phyloP scores from a whole-genome alignment of 2,113 vertebrate species.

The Anhinga rufa region DNA sequence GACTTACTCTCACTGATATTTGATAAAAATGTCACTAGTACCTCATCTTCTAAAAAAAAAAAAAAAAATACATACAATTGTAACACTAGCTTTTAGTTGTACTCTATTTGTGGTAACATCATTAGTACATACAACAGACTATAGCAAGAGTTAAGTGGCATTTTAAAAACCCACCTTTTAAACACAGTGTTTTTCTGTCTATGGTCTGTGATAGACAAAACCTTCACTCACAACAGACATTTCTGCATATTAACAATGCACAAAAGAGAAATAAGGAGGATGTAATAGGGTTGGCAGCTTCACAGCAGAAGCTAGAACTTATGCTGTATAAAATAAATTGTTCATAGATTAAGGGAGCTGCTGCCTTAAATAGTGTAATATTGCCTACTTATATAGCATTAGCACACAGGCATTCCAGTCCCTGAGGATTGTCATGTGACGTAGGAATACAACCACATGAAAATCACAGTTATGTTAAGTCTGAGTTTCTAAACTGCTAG shows the following conservation, averaged over 20 bases:
- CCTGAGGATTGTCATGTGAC: neutral
- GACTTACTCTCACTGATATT: neutral
- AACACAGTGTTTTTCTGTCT: neutral
- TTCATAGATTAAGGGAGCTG: neutral
- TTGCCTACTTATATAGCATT: neutral
- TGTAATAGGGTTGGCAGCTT: neutral
- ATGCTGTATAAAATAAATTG: neutral
- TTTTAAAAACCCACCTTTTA: neutral
- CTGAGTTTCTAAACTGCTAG: neutral
- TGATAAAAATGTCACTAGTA: neutral
- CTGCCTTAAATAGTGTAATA: neutral
- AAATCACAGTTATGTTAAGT: neutral
- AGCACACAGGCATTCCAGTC: neutral
- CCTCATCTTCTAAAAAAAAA: neutral
- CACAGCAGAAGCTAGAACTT: neutral
- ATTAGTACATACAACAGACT: neutral
- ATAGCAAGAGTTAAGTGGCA: neutral
- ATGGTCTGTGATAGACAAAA: neutral
- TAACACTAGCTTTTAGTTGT: neutral
- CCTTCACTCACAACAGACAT: neutral
- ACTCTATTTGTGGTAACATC: neutral
- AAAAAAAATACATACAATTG: neutral
- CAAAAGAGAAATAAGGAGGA: neutral
- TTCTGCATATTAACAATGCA: neutral
- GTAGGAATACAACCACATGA: rapidly evolving